phyloP scores from a whole-genome alignment of 2,113 vertebrate genomes.

The Ptilonorhynchus violaceus region DNA sequence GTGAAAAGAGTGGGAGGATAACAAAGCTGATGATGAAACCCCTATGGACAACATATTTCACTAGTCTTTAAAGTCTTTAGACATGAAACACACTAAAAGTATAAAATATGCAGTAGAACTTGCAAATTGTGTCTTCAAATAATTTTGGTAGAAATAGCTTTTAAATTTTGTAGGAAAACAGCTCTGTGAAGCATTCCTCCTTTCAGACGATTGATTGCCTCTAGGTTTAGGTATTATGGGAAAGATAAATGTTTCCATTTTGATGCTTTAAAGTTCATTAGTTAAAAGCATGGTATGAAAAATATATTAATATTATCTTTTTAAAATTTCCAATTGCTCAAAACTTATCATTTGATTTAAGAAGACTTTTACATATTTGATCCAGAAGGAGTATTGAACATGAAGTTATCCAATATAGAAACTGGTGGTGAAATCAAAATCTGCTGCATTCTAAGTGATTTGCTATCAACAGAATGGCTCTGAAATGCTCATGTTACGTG shows the following conservation, averaged over 20 bases:
- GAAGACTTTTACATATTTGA: not conserved
- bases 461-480: not conserved
- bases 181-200: not conserved
- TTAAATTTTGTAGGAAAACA: not conserved
- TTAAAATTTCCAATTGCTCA: not conserved
- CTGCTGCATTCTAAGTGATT: not conserved
- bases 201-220: not conserved
- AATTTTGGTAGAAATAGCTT: not conserved
- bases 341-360: not conserved
- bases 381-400: not conserved
- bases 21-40: not conserved
- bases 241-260: not conserved
- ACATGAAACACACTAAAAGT: not conserved
- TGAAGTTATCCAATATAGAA: not conserved
- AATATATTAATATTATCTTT: not conserved
- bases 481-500: rapidly evolving
- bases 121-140: not conserved
- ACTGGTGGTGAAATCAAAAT: not conserved
- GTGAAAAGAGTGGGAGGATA: not conserved
- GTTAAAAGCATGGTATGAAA: not conserved
- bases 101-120: not conserved
- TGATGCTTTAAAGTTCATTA: not conserved
- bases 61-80: not conserved
- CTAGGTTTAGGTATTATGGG: not conserved
- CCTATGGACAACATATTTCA: not conserved